Conservation (phyloP, 2,113 vertebrate species). For the Oplegnathus fasciatus region DNA sequence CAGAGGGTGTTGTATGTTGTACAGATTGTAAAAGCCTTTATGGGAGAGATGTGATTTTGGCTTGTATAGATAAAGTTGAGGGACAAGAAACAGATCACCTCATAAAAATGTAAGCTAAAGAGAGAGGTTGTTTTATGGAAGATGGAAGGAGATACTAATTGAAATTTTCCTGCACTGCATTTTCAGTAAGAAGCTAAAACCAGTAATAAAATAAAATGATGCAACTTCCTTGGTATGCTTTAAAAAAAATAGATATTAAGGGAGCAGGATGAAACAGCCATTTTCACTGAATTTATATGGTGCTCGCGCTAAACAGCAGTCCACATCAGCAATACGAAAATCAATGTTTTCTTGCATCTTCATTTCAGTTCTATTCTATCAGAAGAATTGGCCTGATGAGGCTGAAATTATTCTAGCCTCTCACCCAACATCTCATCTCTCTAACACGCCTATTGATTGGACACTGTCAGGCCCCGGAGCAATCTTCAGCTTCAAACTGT, state of each 20-base stretch:
- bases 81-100: neutral
- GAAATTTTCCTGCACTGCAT: neutral
- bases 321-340: neutral
- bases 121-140: neutral
- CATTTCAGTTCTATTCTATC: neutral
- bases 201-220: neutral
- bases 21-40: neutral
- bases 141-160: neutral
- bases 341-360: neutral
- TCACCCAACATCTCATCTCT: neutral
- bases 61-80: neutral
- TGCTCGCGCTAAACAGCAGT: neutral
- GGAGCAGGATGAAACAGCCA: neutral
- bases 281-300: neutral
- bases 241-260: neutral
- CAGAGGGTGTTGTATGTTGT: neutral
- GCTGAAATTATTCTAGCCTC: neutral
- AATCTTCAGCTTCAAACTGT: constrained; percentile 29
- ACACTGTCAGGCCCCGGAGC: neutral
- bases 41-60: neutral
- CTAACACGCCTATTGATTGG: neutral
- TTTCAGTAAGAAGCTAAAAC: neutral
- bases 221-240: neutral
- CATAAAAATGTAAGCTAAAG: neutral
- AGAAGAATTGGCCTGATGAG: neutral